Percentiles rank a stretch among this genome's conserved stretches.
Conservation (phyloP, 2,797 vertebrate species). For the Propithecus perrieri region DNA sequence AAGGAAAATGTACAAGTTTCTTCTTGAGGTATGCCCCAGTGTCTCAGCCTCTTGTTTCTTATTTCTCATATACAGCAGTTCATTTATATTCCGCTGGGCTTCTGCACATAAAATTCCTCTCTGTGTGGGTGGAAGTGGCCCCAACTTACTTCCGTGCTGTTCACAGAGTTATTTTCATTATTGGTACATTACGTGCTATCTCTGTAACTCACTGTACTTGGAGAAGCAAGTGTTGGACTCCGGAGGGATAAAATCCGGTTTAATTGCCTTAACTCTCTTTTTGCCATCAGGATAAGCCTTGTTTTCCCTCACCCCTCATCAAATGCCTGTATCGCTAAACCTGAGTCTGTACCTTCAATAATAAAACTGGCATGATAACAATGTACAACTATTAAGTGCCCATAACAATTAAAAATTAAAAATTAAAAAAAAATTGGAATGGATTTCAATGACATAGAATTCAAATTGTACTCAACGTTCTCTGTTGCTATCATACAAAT, state of each 20-base stretch:
- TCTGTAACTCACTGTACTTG: constrained; percentile 71
- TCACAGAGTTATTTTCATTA: constrained; percentile 81
- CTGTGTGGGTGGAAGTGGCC: constrained; percentile 77
- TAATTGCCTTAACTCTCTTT: constrained; percentile 29
- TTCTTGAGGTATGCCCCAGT: background rate
- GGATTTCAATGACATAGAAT: background rate
- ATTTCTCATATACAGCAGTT: constrained; percentile 49
- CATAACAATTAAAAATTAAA: background rate
- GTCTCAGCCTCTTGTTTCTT: constrained; percentile 37
- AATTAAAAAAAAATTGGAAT: background rate
- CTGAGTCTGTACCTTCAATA: background rate
- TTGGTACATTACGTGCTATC: constrained; percentile 75
- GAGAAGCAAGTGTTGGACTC: constrained; percentile 66
- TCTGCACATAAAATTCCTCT: constrained; percentile 66
- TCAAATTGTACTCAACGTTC: background rate
- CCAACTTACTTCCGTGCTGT: constrained; percentile 74
- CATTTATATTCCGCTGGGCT: constrained; percentile 74
- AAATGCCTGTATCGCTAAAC: background rate
- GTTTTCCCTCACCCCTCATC: background rate
- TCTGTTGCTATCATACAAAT: background rate
- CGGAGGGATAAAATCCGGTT: constrained; percentile 37
- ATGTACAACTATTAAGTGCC: background rate
- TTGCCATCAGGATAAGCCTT: background rate
- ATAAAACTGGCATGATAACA: background rate
- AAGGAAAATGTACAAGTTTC: background rate